Evolutionary conservation across 2,797 vertebrate genomes (phyloP).

Genomic region (Lagorchestes hirsutus): DNA sequence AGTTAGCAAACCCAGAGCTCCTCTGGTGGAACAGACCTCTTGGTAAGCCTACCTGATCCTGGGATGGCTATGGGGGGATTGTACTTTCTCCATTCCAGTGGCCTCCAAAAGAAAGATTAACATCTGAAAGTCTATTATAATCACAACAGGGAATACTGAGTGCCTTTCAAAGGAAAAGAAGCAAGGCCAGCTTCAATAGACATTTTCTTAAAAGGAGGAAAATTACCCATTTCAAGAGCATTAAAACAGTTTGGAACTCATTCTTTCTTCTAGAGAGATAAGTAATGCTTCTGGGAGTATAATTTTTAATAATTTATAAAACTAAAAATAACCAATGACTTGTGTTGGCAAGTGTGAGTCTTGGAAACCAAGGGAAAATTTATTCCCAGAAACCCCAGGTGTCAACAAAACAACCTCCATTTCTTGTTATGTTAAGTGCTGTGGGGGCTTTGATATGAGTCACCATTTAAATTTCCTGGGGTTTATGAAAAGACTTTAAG

Average conservation of each 20-base stretch:
- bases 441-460: background rate
- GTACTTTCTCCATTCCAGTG: conserved; percentile 18
- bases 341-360: background rate
- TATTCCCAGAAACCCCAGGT: conserved; percentile 45
- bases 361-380: background rate
- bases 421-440: conserved; percentile 9
- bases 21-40: background rate
- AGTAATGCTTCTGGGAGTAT: conserved; percentile 40
- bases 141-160: conserved; percentile 14
- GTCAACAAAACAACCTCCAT: conserved; percentile 30
- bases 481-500: conserved; percentile 12
- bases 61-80: background rate
- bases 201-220: conserved; percentile 44
- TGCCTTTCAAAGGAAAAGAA: background rate
- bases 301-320: background rate
- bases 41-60: background rate
- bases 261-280: conserved; percentile 24
- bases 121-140: conserved; percentile 50
- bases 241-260: conserved; percentile 18
- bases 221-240: conserved; percentile 4
- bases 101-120: conserved; percentile 17
- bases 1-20: background rate
- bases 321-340: conserved; percentile 19
- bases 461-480: conserved; percentile 1
- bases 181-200: background rate